Evolutionary conservation across 2,888 invertebrate genomes (phyloP), one percentile per base, ranked within the genome.

Genomic region (Drosophila quinaria): DNA sequence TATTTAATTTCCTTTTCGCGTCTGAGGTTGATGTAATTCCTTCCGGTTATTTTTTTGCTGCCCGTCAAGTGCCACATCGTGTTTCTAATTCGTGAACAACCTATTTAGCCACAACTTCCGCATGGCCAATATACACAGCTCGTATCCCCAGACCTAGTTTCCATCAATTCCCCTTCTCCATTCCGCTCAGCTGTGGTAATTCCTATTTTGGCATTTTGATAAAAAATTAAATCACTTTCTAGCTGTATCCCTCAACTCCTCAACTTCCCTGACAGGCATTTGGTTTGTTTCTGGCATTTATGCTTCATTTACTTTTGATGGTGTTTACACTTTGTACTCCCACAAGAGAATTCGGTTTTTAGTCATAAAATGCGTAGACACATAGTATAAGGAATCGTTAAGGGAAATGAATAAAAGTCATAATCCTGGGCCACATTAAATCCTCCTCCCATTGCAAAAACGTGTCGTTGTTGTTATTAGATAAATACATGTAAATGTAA

Each of bases 271-370:
- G 31, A 9, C 44, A 22, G 31, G n/a, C 22, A 35, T 51, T 62
- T 65, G 70, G 61, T 41, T 56, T 73, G 70, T 83, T 80, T 70
- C 75, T 81, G 85, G 71, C 78, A 85, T 89, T 85, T 84, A 80
- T 87, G 85, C 87, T 85, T 89, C 85, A 85, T 85, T 85, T 85
- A 81, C 71, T 81, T 87, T 80, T 84, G 87, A 84, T 87, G 81
- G 59, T 71, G 66, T 71, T 49, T 52, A 41, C 50, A 50, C 41
- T 50, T 41, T 19, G 19, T 39, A 25, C 54, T 47, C 42, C 22
- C n/a, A 47, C 19, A 19, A n/a, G 6, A 2, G 2, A 35, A n/a
- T 13, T 35, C 19, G 17, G 22, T 50, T 35, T 65, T 49, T 42
- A 47, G 47, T 55, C 61, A 66, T 65, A 47, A 47, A 62, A 6